A percentile compares a stretch with the other conserved stretches of the same genome.
Conservation (phyloP, 2,888 invertebrate species). For the Zygothrica quintamaculata region DNA sequence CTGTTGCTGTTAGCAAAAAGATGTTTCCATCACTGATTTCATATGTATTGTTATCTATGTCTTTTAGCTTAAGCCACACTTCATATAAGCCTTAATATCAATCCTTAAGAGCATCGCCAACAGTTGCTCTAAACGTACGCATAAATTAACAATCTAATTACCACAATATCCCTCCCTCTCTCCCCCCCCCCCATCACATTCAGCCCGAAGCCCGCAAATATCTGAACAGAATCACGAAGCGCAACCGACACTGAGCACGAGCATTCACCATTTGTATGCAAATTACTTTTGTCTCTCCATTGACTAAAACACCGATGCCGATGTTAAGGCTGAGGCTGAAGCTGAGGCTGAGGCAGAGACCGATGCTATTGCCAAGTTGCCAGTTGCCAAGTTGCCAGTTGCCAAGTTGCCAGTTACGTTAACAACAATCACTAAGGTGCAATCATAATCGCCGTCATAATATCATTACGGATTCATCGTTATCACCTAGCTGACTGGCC, state of each 20-base stretch:
- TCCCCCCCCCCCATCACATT: too few relatives aligned
- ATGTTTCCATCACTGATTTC: conserved; percentile 22
- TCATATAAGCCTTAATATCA: too few relatives aligned
- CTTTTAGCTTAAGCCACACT: too few relatives aligned
- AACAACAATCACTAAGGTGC: conserved; percentile 52
- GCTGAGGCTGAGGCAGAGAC: background rate
- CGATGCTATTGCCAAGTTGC: conserved; percentile 5
- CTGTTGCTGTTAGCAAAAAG: too few relatives aligned
- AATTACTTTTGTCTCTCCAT: conserved; percentile 63
- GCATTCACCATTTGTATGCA: conserved; percentile 80
- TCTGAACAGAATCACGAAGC: conserved; percentile 74
- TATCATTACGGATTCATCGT: conserved; percentile 67
- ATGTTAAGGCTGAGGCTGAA: background rate
- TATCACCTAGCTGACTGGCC: conserved; percentile 62
- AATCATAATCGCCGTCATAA: conserved; percentile 78
- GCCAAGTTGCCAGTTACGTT: conserved; percentile 7
- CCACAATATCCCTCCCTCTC: too few relatives aligned
- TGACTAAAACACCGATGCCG: conserved; percentile 17
- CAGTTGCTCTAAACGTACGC: conserved; percentile 50
- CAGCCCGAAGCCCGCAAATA: conserved; percentile 55
- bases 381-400: too few relatives aligned
- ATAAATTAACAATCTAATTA: conserved; percentile 79
- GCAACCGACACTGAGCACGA: conserved; percentile 76
- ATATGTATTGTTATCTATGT: too few relatives aligned
- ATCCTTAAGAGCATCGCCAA: background rate